Conservation (phyloP, 1,140 invertebrate species). For the Drosophila teissieri region DNA sequence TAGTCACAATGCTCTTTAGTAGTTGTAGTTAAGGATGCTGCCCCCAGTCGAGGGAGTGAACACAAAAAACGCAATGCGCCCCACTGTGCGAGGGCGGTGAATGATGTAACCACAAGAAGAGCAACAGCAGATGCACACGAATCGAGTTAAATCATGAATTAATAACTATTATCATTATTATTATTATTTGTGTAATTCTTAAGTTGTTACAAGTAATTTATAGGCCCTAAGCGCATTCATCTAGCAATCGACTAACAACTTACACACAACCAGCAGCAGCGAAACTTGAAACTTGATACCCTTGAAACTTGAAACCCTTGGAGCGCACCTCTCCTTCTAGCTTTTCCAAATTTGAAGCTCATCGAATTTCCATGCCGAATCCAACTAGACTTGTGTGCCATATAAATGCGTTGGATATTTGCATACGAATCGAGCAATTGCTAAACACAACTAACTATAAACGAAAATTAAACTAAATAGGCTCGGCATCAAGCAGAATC, state of each 20-base stretch:
- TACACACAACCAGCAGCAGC: conserved; percentile 17
- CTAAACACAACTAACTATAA: conserved; percentile 19
- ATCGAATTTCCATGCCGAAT: conserved; percentile 57
- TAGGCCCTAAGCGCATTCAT: conserved; percentile 61
- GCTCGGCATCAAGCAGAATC: conserved; percentile 45
- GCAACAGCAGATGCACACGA: conserved; percentile 41
- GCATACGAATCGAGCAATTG: conserved; percentile 18
- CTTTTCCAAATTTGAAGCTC: conserved; percentile 51
- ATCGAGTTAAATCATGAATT: conserved; percentile 65
- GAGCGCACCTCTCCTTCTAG: conserved; percentile 48
- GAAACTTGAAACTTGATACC: conserved; percentile 5
- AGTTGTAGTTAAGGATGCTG: conserved; percentile 73
- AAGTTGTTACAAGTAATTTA: conserved; percentile 80
- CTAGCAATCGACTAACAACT: conserved; percentile 54
- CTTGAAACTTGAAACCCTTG: conserved; percentile 3
- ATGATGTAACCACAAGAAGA: conserved; percentile 11
- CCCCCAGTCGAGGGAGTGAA: conserved; percentile 45
- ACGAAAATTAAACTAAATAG: conserved; percentile 33
- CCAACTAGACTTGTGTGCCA: conserved; percentile 79
- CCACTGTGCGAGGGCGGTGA: conserved; percentile 5
- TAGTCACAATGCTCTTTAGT: conserved; percentile 77
- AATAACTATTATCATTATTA: conserved; percentile 69
- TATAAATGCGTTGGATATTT: conserved; percentile 66
- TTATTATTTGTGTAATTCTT: conserved; percentile 78
- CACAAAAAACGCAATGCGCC: conserved; percentile 10